Evolutionary conservation across 2,888 invertebrate genomes (phyloP).

Genomic region (Ormia ochracea): DNA sequence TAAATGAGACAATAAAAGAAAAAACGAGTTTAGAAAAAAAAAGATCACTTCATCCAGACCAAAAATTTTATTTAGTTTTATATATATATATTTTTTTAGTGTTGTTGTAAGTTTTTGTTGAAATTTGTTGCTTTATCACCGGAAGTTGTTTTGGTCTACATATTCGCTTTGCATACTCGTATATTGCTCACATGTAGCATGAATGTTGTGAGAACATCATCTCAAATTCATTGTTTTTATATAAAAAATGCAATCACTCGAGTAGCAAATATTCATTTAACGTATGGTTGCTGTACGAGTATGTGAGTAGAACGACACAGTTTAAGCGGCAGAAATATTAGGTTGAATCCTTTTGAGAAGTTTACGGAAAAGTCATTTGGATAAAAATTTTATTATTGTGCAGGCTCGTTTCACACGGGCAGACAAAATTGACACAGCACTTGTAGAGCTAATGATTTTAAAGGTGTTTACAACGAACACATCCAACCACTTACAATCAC

Average conservation of each 20-base stretch:
- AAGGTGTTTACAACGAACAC: too few relatives aligned
- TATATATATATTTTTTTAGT: background rate
- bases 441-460: too few relatives aligned
- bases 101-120: slow-evolving; percentile 22
- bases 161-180: slow-evolving; percentile 30
- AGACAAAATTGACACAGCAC: too few relatives aligned
- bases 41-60: slow-evolving; percentile 17
- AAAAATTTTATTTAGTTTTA: slow-evolving; percentile 32
- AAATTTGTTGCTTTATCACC: slow-evolving; percentile 64
- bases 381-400: too few relatives aligned
- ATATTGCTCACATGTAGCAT: background rate
- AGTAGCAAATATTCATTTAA: background rate
- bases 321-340: too few relatives aligned
- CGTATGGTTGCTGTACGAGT: too few relatives aligned
- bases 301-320: too few relatives aligned
- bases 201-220: background rate
- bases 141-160: slow-evolving; percentile 65
- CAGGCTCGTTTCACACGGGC: too few relatives aligned
- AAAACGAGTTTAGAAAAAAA: slow-evolving; percentile 25
- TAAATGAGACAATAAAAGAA: background rate
- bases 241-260: slow-evolving; percentile 11
- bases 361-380: too few relatives aligned
- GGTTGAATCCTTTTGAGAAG: too few relatives aligned
- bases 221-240: slow-evolving; percentile 41
- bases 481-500: too few relatives aligned